A percentile compares a stretch with the other conserved stretches of the same genome.
phyloP scores from a whole-genome alignment of 2,113 vertebrate species.

The Hippocampus abdominalis region DNA sequence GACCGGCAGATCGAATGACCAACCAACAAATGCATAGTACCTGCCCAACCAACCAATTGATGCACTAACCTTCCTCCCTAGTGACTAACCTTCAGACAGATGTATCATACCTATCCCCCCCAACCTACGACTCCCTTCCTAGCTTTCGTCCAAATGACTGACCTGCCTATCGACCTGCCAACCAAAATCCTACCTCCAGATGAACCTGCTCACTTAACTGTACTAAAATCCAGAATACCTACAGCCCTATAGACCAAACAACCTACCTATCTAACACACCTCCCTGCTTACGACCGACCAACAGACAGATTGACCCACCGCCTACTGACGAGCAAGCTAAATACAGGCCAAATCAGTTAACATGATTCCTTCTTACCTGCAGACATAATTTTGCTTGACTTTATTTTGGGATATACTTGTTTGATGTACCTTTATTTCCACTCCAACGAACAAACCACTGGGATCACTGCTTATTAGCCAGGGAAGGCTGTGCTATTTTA shows the following conservation, averaged over 20 bases:
- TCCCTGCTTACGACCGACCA: neutral
- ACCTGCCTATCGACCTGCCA: neutral
- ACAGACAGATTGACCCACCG: neutral
- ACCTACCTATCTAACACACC: neutral
- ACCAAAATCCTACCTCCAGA: too few relatives aligned
- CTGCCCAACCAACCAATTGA: too few relatives aligned
- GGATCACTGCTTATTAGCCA: neutral
- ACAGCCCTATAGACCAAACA: too few relatives aligned
- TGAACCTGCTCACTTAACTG: too few relatives aligned
- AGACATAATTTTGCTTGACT: neutral
- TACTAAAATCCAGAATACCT: too few relatives aligned
- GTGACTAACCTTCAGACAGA: neutral
- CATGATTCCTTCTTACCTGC: too few relatives aligned
- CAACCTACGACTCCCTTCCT: too few relatives aligned
- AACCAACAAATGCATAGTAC: neutral
- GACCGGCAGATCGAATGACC: neutral
- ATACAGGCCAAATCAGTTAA: too few relatives aligned
- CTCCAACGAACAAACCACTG: neutral
- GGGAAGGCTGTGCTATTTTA: constrained; percentile 34
- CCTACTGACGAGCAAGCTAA: too few relatives aligned
- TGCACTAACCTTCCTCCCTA: too few relatives aligned
- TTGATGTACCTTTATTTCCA: neutral
- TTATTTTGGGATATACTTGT: neutral
- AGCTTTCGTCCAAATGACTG: too few relatives aligned
- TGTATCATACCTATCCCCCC: too few relatives aligned